Percentiles rank a stretch among this genome's conserved stretches.
Evolutionary conservation across 2,113 vertebrate species (phyloP).

Genomic region (Oryzias javanicus): DNA sequence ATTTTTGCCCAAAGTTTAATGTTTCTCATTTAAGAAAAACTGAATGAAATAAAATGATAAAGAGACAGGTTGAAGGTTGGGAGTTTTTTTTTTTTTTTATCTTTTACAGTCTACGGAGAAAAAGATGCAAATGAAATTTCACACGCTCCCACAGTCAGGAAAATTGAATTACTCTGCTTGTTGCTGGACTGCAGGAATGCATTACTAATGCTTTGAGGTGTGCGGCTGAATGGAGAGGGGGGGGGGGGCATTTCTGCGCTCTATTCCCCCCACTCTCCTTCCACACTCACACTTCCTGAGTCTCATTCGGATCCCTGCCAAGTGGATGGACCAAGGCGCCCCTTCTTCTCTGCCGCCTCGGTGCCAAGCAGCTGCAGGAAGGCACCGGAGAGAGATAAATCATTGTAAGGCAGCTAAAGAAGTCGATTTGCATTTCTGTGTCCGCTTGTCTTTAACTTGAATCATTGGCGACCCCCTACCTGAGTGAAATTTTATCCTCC

Average conservation of each 20-base stretch:
- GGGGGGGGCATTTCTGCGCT: background rate
- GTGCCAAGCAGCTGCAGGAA: slow-evolving; percentile 60
- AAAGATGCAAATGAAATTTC: slow-evolving; percentile 67
- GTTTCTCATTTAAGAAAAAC: too few relatives aligned
- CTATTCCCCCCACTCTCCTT: slow-evolving; percentile 17
- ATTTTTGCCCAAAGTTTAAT: too few relatives aligned
- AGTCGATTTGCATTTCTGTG: slow-evolving; percentile 10
- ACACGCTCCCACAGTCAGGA: slow-evolving; percentile 61
- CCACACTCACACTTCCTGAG: slow-evolving; percentile 60
- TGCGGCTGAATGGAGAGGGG: slow-evolving; percentile 57
- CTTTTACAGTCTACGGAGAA: slow-evolving; percentile 15
- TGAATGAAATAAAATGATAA: too few relatives aligned
- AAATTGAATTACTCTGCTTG: slow-evolving; percentile 73
- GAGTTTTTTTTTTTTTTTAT: slow-evolving; percentile 29
- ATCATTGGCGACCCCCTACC: background rate
- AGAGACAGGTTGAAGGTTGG: slow-evolving; percentile 17
- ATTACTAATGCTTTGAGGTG: slow-evolving; percentile 72
- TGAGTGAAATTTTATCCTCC: background rate
- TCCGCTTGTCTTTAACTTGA: background rate
- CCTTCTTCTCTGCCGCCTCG: slow-evolving; percentile 23
- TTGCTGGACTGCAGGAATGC: slow-evolving; percentile 71
- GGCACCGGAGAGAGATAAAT: slow-evolving; percentile 17
- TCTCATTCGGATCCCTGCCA: slow-evolving; percentile 58
- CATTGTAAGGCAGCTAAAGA: slow-evolving; percentile 3
- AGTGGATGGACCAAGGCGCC: slow-evolving; percentile 28